These are phyloP conservation scores for Notiomystis cincta DNA, from an alignment of 2,113 vertebrate genomes.

Conservation along the genomic window DNA sequence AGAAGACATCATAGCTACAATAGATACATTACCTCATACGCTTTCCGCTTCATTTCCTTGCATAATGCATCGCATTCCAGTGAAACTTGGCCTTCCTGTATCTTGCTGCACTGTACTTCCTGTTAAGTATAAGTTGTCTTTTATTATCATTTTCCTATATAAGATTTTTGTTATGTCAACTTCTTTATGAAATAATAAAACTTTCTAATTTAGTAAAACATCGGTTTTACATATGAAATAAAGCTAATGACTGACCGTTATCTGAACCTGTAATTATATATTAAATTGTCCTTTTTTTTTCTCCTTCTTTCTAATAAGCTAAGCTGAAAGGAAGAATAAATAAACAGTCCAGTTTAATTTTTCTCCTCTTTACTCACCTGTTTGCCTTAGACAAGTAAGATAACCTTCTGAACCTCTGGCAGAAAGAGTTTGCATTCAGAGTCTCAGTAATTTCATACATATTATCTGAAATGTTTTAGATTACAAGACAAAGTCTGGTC, in stretches of 20 bases:
- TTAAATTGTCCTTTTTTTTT: neutral
- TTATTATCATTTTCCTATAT: neutral
- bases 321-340: neutral
- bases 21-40: constrained; percentile 79
- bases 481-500: neutral
- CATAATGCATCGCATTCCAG: constrained; percentile 85
- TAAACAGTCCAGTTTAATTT: neutral
- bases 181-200: neutral
- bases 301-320: neutral
- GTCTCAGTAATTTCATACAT: neutral
- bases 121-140: constrained; percentile 52
- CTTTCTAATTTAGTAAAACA: neutral
- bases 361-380: neutral
- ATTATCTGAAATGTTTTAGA: neutral
- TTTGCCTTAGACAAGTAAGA: neutral
- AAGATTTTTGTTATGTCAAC: neutral
- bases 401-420: neutral
- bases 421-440: neutral
- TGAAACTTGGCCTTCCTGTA: constrained; percentile 66
- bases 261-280: neutral
- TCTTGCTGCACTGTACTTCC: constrained; percentile 82
- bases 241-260: neutral
- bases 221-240: neutral
- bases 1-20: neutral
- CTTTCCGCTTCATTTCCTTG: constrained; percentile 84